Evolutionary conservation across 2,888 invertebrate species (phyloP).

Genomic region (Caenorhabditis doughertyi): DNA sequence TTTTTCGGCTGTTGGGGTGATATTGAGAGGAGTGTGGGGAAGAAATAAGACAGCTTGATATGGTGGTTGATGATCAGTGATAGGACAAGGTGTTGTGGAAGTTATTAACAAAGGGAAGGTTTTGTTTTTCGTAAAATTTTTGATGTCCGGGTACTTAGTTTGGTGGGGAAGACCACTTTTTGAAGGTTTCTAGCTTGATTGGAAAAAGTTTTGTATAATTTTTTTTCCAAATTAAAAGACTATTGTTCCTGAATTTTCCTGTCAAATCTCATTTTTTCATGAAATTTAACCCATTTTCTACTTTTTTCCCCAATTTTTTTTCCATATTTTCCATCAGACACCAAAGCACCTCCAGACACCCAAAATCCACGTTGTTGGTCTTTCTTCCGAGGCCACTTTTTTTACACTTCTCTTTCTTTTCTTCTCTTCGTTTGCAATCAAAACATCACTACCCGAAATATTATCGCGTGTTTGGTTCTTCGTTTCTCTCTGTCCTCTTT

Average conservation of each 20-base stretch:
- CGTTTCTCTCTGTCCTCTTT: slow-evolving; percentile 17
- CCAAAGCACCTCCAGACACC: slow-evolving; percentile 27
- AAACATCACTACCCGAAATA: slow-evolving; percentile 12
- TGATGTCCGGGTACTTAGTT: slow-evolving; percentile 7
- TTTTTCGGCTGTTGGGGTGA: no score
- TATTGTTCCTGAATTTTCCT: no score
- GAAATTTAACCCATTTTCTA: neutral
- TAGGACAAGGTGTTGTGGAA: slow-evolving; percentile 2
- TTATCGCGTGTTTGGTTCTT: slow-evolving; percentile 20
- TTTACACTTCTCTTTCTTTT: slow-evolving; percentile 24
- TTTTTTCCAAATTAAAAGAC: no score
- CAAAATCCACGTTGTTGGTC: slow-evolving; percentile 46
- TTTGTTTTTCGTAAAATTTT: neutral
- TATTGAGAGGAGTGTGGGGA: neutral
- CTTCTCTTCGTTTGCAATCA: neutral
- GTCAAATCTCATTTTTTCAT: neutral
- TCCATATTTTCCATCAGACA: neutral
- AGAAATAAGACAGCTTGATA: slow-evolving; percentile 17
- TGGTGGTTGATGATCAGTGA: slow-evolving; percentile 39
- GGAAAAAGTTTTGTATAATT: no score
- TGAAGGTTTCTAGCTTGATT: no score
- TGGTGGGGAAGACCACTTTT: no score
- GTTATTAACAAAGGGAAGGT: neutral
- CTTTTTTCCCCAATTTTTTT: no score
- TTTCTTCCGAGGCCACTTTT: slow-evolving; percentile 1